Percentiles rank a stretch among this genome's conserved stretches.
Conservation (phyloP, 2,888 invertebrate species). For the Anorthoa munda region DNA sequence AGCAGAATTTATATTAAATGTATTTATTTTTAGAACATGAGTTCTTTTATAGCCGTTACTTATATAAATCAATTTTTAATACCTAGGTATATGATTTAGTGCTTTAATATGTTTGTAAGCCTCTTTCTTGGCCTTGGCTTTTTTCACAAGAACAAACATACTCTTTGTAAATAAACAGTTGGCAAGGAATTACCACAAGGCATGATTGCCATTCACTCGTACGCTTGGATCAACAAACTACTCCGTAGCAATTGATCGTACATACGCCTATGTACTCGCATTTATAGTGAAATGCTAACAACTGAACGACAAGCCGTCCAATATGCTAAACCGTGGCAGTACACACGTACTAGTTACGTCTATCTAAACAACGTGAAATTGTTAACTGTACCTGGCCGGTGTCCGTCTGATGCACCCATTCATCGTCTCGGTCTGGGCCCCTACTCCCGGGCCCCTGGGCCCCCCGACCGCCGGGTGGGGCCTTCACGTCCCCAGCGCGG, state of each 20-base stretch:
- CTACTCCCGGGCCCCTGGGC: slow-evolving; percentile 16
- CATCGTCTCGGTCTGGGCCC: slow-evolving; percentile 56
- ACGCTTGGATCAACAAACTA: slow-evolving; percentile 19
- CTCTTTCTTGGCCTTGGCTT: too few species aligned
- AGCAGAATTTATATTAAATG: background rate
- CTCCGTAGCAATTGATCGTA: background rate
- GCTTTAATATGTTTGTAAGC: background rate
- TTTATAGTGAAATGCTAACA: slow-evolving; percentile 21
- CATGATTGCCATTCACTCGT: slow-evolving; percentile 17
- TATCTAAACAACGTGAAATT: slow-evolving; percentile 58
- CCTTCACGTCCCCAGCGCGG: slow-evolving; percentile 67
- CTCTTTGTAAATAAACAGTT: background rate
- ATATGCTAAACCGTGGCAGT: slow-evolving; percentile 37
- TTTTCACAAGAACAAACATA: background rate
- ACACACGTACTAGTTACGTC: slow-evolving; percentile 45
- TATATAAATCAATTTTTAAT: background rate
- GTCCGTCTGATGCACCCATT: slow-evolving; percentile 65
- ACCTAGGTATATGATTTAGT: background rate
- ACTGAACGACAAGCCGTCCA: slow-evolving; percentile 30
- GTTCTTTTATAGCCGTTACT: background rate
- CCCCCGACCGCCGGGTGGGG: slow-evolving; percentile 29
- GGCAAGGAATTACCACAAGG: background rate
- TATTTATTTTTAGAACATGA: background rate
- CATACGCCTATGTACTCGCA: background rate
- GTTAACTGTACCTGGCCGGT: slow-evolving; percentile 59